These are phyloP conservation scores for Torymus tubicola DNA, from an alignment of 2,888 invertebrate genomes.

Conservation along the genomic window DNA sequence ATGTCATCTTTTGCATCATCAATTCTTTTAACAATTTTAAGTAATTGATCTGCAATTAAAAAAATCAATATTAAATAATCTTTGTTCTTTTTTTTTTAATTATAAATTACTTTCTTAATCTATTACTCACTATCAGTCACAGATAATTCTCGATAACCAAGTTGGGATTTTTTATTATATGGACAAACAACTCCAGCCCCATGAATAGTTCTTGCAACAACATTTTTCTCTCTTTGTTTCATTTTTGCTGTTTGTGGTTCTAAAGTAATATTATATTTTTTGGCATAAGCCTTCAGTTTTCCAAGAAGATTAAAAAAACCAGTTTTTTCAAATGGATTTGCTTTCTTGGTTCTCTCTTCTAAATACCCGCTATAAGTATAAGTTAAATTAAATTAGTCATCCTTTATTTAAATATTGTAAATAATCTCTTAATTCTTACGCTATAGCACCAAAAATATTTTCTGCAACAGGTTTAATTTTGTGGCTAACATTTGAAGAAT, in stretches of 20 bases:
- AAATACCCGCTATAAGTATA: slow-evolving; percentile 78
- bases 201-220: slow-evolving; percentile 86
- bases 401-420: not conserved
- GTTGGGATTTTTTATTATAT: slow-evolving; percentile 85
- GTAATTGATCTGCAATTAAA: slow-evolving; percentile 80
- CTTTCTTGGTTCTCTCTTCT: slow-evolving; percentile 74
- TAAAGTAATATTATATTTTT: slow-evolving; percentile 80
- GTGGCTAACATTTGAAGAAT: slow-evolving; percentile 83
- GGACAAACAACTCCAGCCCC: slow-evolving; percentile 92
- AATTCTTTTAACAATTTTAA: slow-evolving; percentile 83
- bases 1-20: slow-evolving; percentile 78
- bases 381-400: not conserved
- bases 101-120: not conserved
- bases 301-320: slow-evolving; percentile 80
- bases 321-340: slow-evolving; percentile 82
- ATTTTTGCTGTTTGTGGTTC: slow-evolving; percentile 80
- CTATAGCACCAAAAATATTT: slow-evolving; percentile 88
- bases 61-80: slow-evolving; percentile 27
- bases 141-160: slow-evolving; percentile 89
- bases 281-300: slow-evolving; percentile 81
- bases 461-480: slow-evolving; percentile 85
- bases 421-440: slow-evolving; percentile 78
- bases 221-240: slow-evolving; percentile 80
- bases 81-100: not conserved
- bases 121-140: slow-evolving; percentile 81